Evolutionary conservation across 2,797 vertebrate genomes (phyloP).

Genomic region (Paramormyrops hopkinsi): DNA sequence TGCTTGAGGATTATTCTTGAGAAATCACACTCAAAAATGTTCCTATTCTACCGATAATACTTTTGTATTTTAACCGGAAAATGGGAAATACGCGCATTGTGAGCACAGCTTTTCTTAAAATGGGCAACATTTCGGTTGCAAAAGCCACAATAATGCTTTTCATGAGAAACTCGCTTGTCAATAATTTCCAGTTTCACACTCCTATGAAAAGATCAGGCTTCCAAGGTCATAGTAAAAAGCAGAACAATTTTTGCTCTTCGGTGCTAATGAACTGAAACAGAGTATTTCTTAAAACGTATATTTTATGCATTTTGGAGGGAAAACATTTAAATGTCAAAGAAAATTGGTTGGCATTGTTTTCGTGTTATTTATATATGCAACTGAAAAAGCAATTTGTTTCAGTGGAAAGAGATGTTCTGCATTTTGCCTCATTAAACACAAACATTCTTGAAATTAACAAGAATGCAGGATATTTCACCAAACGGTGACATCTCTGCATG

Average conservation of each 20-base stretch:
- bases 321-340: neutral
- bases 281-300: neutral
- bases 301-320: neutral
- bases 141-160: neutral
- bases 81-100: neutral
- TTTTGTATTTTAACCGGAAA: neutral
- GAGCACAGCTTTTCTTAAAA: neutral
- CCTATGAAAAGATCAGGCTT: neutral
- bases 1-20: slow-evolving; percentile 28
- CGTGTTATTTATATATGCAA: neutral
- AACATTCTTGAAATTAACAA: neutral
- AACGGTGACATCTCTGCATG: neutral
- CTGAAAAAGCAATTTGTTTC: neutral
- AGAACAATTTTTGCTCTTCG: neutral
- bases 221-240: neutral
- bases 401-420: neutral
- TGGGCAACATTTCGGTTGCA: neutral
- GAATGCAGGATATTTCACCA: too few relatives aligned
- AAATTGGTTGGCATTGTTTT: neutral
- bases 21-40: slow-evolving; percentile 6
- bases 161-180: neutral
- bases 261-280: neutral
- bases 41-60: neutral
- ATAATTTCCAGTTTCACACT: neutral
- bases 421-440: neutral